Evolutionary conservation across 2,797 vertebrate genomes (phyloP).

Genomic region (Denticeps clupeoides): DNA sequence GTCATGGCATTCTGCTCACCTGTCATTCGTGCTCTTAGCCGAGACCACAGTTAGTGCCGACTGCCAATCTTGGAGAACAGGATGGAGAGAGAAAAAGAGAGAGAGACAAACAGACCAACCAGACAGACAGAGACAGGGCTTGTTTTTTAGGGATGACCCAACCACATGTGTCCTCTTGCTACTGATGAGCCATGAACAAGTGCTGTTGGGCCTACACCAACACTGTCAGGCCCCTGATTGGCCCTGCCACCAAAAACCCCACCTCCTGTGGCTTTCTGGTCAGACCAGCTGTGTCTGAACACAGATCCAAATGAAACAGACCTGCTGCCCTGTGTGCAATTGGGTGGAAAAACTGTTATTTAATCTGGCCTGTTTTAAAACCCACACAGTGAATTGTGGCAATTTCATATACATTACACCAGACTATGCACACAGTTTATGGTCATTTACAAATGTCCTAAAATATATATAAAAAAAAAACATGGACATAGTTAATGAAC

Average conservation of each 20-base stretch:
- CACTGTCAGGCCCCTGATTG: conserved; percentile 16
- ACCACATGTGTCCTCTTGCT: conserved; percentile 52
- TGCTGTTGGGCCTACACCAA: conserved; percentile 29
- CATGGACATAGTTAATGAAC: too few relatives aligned
- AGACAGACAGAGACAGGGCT: conserved; percentile 23
- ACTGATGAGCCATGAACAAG: conserved; percentile 41
- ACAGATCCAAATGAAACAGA: conserved; percentile 2
- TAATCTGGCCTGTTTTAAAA: too few relatives aligned
- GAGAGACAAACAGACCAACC: background rate
- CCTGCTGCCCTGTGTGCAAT: background rate
- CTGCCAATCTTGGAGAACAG: too few relatives aligned
- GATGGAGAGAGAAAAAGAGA: too few relatives aligned
- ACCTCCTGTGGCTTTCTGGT: background rate
- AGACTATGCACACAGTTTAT: too few relatives aligned
- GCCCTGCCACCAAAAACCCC: background rate
- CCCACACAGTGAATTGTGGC: too few relatives aligned
- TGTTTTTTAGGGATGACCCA: conserved; percentile 51
- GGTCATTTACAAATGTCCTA: too few relatives aligned
- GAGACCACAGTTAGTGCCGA: conserved; percentile 55
- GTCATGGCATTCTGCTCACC: conserved; percentile 48
- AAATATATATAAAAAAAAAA: too few relatives aligned
- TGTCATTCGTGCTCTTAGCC: conserved; percentile 55
- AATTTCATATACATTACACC: too few relatives aligned
- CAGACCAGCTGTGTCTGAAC: background rate
- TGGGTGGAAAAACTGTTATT: too few relatives aligned